These are phyloP conservation scores for Drosophila testacea DNA, from an alignment of 2,888 invertebrate species.

Conservation along the genomic window DNA sequence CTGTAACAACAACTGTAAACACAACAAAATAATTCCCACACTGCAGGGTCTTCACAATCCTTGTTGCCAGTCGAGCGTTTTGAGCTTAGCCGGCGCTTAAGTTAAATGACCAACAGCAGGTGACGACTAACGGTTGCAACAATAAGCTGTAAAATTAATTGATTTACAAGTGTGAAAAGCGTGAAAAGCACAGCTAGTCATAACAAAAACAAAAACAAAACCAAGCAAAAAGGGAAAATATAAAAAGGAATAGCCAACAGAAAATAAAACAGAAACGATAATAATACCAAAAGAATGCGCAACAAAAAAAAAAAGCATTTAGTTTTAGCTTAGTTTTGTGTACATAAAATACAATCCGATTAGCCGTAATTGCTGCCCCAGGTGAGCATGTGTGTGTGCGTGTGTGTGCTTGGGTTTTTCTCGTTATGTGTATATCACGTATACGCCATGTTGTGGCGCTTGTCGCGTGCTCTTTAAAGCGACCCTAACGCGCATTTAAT, in stretches of 20 bases:
- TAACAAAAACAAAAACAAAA: conserved; percentile 17
- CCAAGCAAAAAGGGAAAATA: conserved; percentile 47
- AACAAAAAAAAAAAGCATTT: conserved; percentile 50
- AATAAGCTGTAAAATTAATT: conserved; percentile 73
- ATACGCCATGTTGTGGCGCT: conserved; percentile 34
- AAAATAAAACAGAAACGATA: conserved; percentile 25
- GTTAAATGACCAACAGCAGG: conserved; percentile 72
- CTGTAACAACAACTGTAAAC: conserved; percentile 29
- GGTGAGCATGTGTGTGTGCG: conserved; percentile 37
- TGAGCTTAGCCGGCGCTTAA: conserved; percentile 73
- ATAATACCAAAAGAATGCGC: conserved; percentile 37
- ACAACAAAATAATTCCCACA: conserved; percentile 60
- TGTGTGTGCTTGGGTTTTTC: conserved; percentile 22
- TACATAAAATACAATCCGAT: conserved; percentile 75
- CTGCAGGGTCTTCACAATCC: conserved; percentile 65
- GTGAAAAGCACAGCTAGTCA: conserved; percentile 47
- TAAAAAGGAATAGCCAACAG: background rate
- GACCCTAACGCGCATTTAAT: conserved; percentile 57
- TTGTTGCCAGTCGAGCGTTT: conserved; percentile 57
- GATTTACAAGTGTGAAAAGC: conserved; percentile 80
- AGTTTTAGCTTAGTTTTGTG: conserved; percentile 61
- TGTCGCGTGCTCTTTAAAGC: conserved; percentile 76
- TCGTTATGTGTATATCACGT: conserved; percentile 17
- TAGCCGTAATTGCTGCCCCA: conserved; percentile 75
- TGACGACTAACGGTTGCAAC: conserved; percentile 31